These are phyloP conservation scores for Carollia perspicillata DNA, from an alignment of 2,113 vertebrate genomes.

Conservation along the genomic window DNA sequence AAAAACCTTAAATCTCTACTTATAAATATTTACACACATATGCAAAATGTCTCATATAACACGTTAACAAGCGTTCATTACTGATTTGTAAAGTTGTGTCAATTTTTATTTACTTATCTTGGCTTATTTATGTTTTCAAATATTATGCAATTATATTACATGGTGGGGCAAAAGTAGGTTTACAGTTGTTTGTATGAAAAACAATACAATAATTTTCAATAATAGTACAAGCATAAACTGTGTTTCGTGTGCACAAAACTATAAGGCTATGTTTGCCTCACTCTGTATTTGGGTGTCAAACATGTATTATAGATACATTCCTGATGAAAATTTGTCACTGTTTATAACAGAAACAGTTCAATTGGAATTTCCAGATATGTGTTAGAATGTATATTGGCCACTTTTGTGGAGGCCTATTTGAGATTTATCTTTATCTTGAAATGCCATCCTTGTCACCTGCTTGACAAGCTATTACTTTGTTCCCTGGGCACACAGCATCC, in stretches of 20 bases:
- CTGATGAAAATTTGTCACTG: not conserved
- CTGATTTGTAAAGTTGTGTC: not conserved
- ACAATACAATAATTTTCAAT: no score
- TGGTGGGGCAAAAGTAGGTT: not conserved
- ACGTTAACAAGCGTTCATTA: not conserved
- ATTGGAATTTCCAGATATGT: not conserved
- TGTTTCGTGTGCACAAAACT: not conserved
- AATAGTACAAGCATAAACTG: not conserved
- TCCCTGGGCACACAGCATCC: not conserved
- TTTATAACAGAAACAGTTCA: not conserved
- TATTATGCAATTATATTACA: not conserved
- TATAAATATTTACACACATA: not conserved
- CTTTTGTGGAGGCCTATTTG: not conserved
- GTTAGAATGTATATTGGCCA: not conserved
- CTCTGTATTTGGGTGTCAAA: not conserved
- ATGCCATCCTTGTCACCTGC: not conserved
- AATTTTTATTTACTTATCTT: constrained; percentile 5
- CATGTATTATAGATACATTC: not conserved
- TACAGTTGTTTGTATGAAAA: not conserved
- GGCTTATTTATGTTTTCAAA: not conserved
- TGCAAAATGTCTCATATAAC: not conserved
- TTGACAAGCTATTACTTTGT: not conserved
- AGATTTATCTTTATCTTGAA: not conserved
- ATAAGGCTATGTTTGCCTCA: not conserved
- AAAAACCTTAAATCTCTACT: not conserved